A percentile compares a stretch with the other conserved stretches of the same genome.
These are phyloP conservation scores for Heterocephalus glaber DNA, from an alignment of 2,113 vertebrate species.

Conservation along the genomic window DNA sequence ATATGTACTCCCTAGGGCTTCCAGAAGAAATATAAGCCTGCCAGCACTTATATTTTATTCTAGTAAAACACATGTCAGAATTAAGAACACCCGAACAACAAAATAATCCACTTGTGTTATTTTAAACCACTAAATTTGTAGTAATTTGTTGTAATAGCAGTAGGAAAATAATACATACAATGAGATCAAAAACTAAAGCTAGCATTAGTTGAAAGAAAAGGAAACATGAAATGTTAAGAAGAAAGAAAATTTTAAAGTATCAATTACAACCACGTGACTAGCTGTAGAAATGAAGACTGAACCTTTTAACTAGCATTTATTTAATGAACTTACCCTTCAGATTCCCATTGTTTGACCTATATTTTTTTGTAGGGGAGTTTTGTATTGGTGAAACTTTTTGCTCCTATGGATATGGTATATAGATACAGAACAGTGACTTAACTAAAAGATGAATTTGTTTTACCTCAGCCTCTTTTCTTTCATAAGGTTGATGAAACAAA, in stretches of 20 bases:
- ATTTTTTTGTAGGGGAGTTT: neutral
- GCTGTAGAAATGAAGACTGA: neutral
- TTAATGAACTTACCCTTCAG: neutral
- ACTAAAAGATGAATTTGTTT: neutral
- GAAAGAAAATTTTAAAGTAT: neutral
- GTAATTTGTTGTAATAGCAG: neutral
- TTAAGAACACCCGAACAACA: neutral
- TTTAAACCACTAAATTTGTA: neutral
- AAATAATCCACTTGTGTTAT: neutral
- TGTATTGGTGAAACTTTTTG: neutral
- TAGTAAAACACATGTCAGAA: neutral
- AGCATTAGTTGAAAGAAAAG: neutral
- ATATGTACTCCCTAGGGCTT: neutral
- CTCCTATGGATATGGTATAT: neutral
- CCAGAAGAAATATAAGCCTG: neutral
- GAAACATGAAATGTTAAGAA: neutral
- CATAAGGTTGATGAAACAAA: neutral
- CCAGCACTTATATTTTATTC: neutral
- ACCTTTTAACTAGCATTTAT: neutral
- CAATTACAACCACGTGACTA: neutral
- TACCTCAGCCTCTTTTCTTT: neutral
- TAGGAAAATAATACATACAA: neutral
- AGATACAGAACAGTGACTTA: neutral
- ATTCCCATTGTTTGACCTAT: neutral
- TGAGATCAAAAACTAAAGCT: neutral